phyloP scores from a whole-genome alignment of 1,140 invertebrate species.

The Popillia japonica region DNA sequence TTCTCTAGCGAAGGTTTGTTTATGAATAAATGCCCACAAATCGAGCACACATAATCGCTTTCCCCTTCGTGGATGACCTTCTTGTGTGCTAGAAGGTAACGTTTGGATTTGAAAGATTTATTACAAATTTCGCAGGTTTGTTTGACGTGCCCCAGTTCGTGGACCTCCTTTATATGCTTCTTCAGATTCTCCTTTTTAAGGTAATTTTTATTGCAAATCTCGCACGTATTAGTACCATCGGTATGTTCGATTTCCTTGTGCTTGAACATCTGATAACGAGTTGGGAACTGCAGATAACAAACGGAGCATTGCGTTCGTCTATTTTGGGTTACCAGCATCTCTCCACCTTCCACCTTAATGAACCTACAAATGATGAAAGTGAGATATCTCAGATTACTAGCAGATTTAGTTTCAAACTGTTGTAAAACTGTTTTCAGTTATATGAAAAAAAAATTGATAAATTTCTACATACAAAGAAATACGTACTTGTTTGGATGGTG shows the following conservation, averaged over 20 bases:
- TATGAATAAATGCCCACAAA: slow-evolving; percentile 26
- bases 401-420: too few species aligned
- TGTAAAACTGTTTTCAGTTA: too few species aligned
- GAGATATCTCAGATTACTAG: too few species aligned
- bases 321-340: background rate
- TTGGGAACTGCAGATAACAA: background rate
- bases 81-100: background rate
- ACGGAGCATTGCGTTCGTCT: background rate
- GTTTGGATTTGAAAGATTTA: background rate
- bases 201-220: background rate
- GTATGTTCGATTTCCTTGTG: background rate
- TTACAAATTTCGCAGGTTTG: background rate
- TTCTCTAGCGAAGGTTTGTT: background rate
- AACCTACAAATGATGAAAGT: background rate
- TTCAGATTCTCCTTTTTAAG: background rate
- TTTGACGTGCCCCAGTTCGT: background rate
- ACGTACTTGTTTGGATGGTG: too few species aligned
- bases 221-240: background rate
- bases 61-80: background rate
- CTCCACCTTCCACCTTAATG: background rate
- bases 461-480: too few species aligned
- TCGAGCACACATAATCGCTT: slow-evolving; percentile 9
- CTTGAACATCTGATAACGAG: background rate
- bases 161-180: background rate
- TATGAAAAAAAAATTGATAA: too few species aligned